Conservation (phyloP, 1,140 invertebrate species). For the Saccostrea glomerata region DNA sequence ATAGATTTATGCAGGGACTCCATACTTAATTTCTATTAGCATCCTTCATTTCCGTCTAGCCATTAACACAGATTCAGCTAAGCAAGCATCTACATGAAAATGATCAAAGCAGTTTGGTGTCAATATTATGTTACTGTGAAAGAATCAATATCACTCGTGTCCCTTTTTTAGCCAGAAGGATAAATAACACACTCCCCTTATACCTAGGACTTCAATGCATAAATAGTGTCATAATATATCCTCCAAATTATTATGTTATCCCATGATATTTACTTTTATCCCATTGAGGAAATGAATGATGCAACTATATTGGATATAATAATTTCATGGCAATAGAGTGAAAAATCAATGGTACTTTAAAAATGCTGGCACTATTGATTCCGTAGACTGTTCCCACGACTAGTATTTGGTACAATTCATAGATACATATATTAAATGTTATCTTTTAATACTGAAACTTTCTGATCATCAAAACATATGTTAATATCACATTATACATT, state of each 20-base stretch:
- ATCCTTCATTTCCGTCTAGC: too few species aligned
- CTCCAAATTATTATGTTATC: neutral
- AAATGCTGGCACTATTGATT: too few species aligned
- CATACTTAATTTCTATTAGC: too few species aligned
- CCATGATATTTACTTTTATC: constrained; percentile 8
- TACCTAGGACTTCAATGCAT: neutral
- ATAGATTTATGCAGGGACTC: too few species aligned
- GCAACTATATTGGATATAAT: neutral
- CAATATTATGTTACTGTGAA: constrained; percentile 12
- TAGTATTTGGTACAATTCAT: too few species aligned
- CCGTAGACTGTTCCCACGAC: too few species aligned
- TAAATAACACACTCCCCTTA: neutral
- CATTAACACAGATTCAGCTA: too few species aligned
- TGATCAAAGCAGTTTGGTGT: neutral
- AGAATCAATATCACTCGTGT: neutral
- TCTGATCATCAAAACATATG: too few species aligned
- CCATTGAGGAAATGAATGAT: constrained; percentile 9
- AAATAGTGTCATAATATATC: neutral
- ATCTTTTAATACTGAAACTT: too few species aligned
- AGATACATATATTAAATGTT: too few species aligned
- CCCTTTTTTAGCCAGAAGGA: neutral
- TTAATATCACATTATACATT: too few species aligned
- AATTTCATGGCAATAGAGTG: neutral
- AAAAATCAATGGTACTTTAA: too few species aligned
- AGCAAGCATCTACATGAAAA: neutral